phyloP scores from a whole-genome alignment of 1,140 invertebrate species.

The Heterodera carotae region DNA sequence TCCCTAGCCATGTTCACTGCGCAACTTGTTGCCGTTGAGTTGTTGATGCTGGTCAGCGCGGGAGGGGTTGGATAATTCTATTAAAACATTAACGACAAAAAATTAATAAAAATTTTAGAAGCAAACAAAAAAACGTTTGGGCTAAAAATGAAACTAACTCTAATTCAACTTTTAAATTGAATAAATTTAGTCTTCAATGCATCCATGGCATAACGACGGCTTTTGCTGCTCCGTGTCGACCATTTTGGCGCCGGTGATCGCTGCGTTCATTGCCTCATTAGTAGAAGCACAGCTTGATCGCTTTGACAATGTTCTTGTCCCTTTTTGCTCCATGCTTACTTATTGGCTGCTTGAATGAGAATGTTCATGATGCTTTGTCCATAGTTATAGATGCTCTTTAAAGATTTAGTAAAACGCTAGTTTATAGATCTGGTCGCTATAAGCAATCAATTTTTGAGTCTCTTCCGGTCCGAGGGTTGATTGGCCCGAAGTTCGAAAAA shows the following conservation, averaged over 20 bases:
- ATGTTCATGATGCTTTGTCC: constrained; percentile 6
- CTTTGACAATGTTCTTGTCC: constrained; percentile 53
- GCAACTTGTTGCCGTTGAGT: constrained; percentile 37
- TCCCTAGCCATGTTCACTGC: constrained; percentile 51
- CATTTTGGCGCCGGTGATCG: constrained; percentile 29
- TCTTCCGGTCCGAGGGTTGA: too few species aligned
- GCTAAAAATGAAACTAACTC: too few species aligned
- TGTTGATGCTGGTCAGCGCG: constrained; percentile 23
- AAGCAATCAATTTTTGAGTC: too few species aligned
- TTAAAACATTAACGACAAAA: too few species aligned
- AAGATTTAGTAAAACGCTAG: too few species aligned
- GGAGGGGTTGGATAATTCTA: not conserved
- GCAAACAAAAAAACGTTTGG: too few species aligned
- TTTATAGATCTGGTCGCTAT: too few species aligned
- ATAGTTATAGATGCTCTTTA: too few species aligned
- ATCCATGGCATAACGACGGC: constrained; percentile 2
- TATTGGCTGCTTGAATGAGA: constrained; percentile 31
- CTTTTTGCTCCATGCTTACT: constrained; percentile 32
- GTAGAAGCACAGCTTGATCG: constrained; percentile 46
- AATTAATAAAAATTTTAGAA: too few species aligned
- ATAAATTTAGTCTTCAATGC: not conserved
- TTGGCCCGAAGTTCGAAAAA: too few species aligned
- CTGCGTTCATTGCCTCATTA: constrained; percentile 36
- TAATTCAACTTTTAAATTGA: not conserved
- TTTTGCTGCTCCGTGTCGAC: constrained; percentile 27